Base-by-base conservation (phyloP, 1,140 invertebrate genomes). In the Zelostemma sp. region DNA sequence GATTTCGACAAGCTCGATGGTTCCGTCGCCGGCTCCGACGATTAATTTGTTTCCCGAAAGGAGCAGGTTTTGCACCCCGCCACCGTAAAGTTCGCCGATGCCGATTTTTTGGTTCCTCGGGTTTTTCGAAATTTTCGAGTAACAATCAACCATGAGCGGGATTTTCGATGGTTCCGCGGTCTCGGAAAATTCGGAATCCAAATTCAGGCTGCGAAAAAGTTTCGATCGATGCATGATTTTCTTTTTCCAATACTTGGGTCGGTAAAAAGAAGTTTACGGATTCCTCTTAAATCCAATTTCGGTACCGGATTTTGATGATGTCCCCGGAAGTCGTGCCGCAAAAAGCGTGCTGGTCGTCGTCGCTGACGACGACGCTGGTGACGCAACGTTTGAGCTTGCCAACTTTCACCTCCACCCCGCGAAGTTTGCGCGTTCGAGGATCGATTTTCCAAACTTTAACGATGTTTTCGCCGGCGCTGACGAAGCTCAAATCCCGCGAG, bases 271-370 rank as follows among this genome's bases (percentile, higher is more conserved):
- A n/a, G n/a, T n/a, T n/a, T n/a, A n/a, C n/a, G n/a, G n/a, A n/a
- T n/a, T n/a, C n/a, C n/a, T n/a, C n/a, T n/a, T n/a, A n/a, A n/a
- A n/a, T n/a, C n/a, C n/a, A n/a, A n/a, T n/a, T n/a, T n/a, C n/a
- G n/a, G n/a, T 25, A 84, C 81, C 75, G 88, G 18, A 86, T 78
- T 77, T 87, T 87, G 18, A 91, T 76, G 6, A 92, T 87, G 73
- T 93, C 91, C 1, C 91, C 92, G 12, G 92, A 94, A 74, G 91
- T 90, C 14, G 95, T 97, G 9, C 95, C 95, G 75, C 95, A 93
- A 76, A 92, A 95, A 17, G 92, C 89, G 57, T 87, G 90, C 28
- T 90, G 86, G 76, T 96, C 94, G 48, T 89, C 87, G 1, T 84
- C 78, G 69, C 90, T 89, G 18, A 93, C 81, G 19, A 87, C 86